Percentiles rank a stretch among this genome's conserved stretches.
Evolutionary conservation across 2,888 invertebrate species (phyloP).

Genomic region (Stenotaenia linearis): DNA sequence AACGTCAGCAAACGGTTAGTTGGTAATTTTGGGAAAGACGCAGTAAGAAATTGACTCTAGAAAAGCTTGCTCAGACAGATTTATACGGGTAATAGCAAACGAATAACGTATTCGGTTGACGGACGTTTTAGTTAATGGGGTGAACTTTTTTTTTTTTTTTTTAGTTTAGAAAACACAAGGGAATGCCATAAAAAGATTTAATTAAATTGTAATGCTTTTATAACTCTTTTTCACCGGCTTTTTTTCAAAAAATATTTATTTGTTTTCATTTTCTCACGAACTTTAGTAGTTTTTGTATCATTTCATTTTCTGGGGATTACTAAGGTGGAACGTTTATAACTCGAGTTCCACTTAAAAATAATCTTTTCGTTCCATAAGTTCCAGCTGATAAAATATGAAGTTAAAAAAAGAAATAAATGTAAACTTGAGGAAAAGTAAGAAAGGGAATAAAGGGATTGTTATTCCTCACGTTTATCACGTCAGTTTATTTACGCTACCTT

Average conservation of each 20-base stretch:
- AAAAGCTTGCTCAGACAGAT: background rate
- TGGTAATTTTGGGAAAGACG: background rate
- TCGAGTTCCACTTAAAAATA: background rate
- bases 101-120: background rate
- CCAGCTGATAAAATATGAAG: background rate
- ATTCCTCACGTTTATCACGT: background rate
- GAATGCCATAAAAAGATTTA: background rate
- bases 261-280: background rate
- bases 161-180: background rate
- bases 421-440: background rate
- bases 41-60: background rate
- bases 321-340: background rate
- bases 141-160: background rate
- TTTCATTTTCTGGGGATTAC: background rate
- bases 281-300: background rate
- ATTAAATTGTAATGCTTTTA: background rate
- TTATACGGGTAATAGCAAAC: background rate
- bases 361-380: background rate
- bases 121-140: background rate
- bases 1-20: background rate
- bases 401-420: background rate
- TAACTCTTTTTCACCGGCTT: background rate
- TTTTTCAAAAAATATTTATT: background rate
- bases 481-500: background rate
- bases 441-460: background rate